Conservation (phyloP, 2,113 vertebrate species). For the Orycteropus afer region DNA sequence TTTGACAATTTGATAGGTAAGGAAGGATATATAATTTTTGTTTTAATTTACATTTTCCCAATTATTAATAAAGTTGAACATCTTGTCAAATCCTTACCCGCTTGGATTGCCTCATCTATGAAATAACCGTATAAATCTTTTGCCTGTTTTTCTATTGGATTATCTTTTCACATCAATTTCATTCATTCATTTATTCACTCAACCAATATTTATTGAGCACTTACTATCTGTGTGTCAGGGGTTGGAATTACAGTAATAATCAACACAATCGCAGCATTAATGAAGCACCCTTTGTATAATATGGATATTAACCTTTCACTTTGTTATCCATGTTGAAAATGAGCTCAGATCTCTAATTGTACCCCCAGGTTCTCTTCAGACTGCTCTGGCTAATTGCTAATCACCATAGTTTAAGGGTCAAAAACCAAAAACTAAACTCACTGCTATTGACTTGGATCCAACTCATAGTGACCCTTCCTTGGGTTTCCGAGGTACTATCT, state of each 20-base stretch:
- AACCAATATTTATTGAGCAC: background rate
- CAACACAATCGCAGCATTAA: background rate
- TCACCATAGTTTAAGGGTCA: background rate
- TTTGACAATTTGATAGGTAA: too few relatives aligned
- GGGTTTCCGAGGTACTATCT: too few relatives aligned
- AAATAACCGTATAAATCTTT: background rate
- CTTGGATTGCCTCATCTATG: background rate
- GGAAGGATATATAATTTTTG: too few relatives aligned
- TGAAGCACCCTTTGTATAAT: background rate
- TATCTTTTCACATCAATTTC: background rate
- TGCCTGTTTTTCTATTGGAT: background rate
- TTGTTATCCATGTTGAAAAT: background rate
- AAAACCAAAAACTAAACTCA: too few relatives aligned
- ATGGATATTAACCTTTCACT: background rate
- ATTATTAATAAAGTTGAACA: background rate
- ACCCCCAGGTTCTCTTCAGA: background rate
- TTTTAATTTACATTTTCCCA: slow-evolving; percentile 4
- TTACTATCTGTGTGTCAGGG: background rate
- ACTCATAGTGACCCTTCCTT: too few relatives aligned
- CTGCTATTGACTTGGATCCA: too few relatives aligned
- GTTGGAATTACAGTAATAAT: background rate
- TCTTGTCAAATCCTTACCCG: background rate
- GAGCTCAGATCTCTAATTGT: slow-evolving; percentile 9
- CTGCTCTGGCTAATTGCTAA: background rate
- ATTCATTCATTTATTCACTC: background rate